Evolutionary conservation across 2,797 vertebrate genomes (phyloP).

Genomic region (Manis crassicaudata): DNA sequence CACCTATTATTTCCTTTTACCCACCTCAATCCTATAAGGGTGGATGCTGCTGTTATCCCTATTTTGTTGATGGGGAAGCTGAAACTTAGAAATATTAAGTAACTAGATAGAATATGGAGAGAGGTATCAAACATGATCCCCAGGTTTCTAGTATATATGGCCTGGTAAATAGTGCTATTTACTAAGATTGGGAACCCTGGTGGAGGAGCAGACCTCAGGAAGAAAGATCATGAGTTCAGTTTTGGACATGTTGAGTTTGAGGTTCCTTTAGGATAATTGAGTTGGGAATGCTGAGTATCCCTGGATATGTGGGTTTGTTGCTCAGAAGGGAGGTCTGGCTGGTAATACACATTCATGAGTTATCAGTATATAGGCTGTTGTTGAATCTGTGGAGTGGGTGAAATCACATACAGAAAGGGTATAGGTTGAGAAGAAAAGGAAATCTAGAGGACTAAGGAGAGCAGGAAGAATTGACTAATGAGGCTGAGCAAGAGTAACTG

Average conservation of each 20-base stretch:
- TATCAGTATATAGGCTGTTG: not conserved
- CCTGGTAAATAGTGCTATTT: not conserved
- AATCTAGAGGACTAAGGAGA: not conserved
- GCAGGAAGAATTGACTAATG: not conserved
- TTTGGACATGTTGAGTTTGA: not conserved
- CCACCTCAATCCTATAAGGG: not conserved
- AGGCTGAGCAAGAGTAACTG: not conserved
- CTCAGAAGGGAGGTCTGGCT: not conserved
- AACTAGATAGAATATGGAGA: not conserved
- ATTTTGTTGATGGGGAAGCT: not conserved
- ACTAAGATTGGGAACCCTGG: not conserved
- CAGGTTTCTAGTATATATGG: not conserved
- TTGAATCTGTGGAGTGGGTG: not conserved
- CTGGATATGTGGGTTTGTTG: not conserved
- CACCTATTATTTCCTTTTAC: not conserved
- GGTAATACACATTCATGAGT: not conserved
- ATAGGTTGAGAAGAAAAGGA: not conserved
- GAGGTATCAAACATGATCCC: not conserved
- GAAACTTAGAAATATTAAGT: slow-evolving; percentile 23
- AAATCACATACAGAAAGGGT: slow-evolving; percentile 11
- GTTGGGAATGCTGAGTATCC: not conserved
- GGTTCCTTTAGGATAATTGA: not conserved
- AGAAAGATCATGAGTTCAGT: slow-evolving; percentile 8
- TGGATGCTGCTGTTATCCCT: not conserved
- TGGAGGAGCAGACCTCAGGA: not conserved